These are phyloP conservation scores for Drosophila lacertosa DNA, from an alignment of 1,140 invertebrate species.

Conservation along the genomic window DNA sequence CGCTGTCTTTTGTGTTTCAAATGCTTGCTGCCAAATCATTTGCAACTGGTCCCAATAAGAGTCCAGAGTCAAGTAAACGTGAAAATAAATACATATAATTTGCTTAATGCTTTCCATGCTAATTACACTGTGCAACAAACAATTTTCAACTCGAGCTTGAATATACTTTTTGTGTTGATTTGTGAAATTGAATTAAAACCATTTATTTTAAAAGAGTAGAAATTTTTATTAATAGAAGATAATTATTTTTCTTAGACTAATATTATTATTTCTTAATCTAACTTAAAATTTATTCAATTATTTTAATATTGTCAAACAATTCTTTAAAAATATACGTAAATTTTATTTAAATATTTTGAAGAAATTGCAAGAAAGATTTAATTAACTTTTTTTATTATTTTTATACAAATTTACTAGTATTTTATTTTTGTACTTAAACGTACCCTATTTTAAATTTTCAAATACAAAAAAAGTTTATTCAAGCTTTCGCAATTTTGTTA, in stretches of 20 bases:
- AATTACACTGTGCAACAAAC: conserved; percentile 39
- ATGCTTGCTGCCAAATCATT: conserved; percentile 70
- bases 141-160: background rate
- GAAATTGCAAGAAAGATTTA: too few species aligned
- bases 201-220: conserved; percentile 1
- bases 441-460: background rate
- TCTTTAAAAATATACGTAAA: too few species aligned
- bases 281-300: too few species aligned
- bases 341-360: too few species aligned
- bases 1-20: conserved; percentile 69
- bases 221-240: background rate
- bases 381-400: too few species aligned
- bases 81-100: conserved; percentile 47
- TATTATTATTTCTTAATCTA: too few species aligned
- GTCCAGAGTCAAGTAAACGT: conserved; percentile 62
- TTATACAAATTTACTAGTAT: too few species aligned
- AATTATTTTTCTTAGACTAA: too few species aligned
- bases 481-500: background rate
- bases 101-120: conserved; percentile 45
- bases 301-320: too few species aligned
- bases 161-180: background rate
- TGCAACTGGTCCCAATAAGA: conserved; percentile 19
- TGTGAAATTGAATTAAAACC: background rate
- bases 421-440: too few species aligned
- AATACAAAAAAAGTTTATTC: background rate